These are phyloP conservation scores for Pachliopta kotzebuea DNA, from an alignment of 2,888 invertebrate species.

Conservation along the genomic window DNA sequence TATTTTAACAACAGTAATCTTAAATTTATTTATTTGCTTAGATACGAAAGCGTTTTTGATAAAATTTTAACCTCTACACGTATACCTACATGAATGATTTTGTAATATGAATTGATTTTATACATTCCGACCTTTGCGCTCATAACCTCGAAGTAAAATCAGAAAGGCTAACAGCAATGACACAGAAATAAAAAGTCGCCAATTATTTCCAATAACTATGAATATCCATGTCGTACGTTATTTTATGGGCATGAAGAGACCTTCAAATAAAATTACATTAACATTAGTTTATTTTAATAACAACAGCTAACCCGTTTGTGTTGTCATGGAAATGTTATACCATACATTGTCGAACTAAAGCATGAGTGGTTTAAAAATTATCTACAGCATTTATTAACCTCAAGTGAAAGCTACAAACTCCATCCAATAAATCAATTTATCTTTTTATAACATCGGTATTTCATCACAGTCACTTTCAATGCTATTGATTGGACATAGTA, in stretches of 20 bases:
- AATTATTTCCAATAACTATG: background rate
- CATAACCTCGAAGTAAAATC: conserved; percentile 1
- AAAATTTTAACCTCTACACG: too few species aligned
- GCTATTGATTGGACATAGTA: conserved; percentile 14
- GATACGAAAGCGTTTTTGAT: too few species aligned
- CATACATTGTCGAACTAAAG: background rate
- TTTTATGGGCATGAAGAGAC: too few species aligned
- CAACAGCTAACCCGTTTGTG: too few species aligned
- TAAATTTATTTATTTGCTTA: too few species aligned
- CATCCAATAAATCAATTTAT: conserved; percentile 22
- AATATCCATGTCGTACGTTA: too few species aligned
- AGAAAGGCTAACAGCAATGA: conserved; percentile 5
- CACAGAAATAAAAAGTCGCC: conserved; percentile 3
- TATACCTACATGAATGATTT: too few species aligned
- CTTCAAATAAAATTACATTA: too few species aligned
- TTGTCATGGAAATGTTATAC: background rate
- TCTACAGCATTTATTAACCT: conserved; percentile 16
- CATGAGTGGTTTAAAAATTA: background rate
- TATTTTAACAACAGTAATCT: too few species aligned
- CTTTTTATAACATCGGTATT: conserved; percentile 19
- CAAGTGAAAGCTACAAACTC: conserved; percentile 22
- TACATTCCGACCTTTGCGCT: background rate
- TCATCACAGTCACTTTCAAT: conserved; percentile 19
- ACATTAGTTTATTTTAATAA: too few species aligned
- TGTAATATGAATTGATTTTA: conserved; percentile 5